Evolutionary conservation across 2,797 vertebrate genomes (phyloP), one percentile per base, ranked within the genome.

Genomic region (Pangasius macronema): DNA sequence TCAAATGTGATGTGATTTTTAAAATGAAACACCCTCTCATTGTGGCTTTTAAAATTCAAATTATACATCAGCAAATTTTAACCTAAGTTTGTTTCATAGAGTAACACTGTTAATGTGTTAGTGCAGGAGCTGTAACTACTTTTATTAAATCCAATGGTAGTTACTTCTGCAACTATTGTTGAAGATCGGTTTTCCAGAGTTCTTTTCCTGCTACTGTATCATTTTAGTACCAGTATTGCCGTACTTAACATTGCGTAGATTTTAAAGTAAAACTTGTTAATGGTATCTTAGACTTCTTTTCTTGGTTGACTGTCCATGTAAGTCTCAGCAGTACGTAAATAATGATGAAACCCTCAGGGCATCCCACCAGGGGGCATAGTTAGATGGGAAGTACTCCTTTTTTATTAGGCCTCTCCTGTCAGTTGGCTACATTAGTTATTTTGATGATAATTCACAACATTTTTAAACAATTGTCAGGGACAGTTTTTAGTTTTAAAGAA

Each of bases 291-390:
- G 70, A n/a, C 46, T n/a, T 76, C 27, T 51, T 76, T 76, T 51
- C 39, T 13, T 70, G 20, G 20, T 46, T 42, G 39, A 24, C 27
- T 51, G 46, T 49, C 46, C 51, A 57, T 24, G 30, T 49, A 30
- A 0, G 9, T 65, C 24, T 30, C 46, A 61, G 11, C 10, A 42
- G 55, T 59, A 14, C n/a, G n/a, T 63, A 33, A 82, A 9, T 82
- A 22, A 30, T 18, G 3, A 16, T 30, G 2, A 61, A 61, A 82
- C n/a, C 46, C 13, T 27, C 79, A 42, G 22, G 33, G 33, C 33
- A 59, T 61, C 57, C 61, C 81, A 83, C 81, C 42, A 83, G 81
- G 61, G 81, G 81, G 81, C 81, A 33, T 22, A 51, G n/a, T 67
- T 22, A 51, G 18, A 33, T 1, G 10, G 8, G 42, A 33, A 51